Conservation (phyloP, 2,113 vertebrate species). For the Chlamydotis undulata region DNA sequence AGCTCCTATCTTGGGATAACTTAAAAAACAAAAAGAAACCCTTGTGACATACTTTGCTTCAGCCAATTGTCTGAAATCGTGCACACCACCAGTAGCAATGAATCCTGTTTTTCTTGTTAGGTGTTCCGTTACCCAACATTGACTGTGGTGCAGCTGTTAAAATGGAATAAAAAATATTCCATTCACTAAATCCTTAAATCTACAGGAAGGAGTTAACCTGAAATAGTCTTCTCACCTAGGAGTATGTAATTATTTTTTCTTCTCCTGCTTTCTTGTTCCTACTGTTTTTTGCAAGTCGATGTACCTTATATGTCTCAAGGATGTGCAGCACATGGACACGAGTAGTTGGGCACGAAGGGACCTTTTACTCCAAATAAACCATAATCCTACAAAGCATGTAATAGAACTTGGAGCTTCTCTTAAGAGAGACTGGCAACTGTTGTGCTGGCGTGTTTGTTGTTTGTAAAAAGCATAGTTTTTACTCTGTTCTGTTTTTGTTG, state of each 20-base stretch:
- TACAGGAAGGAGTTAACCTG: neutral
- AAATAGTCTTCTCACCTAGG: neutral
- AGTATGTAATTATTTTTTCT: neutral
- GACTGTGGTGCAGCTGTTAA: neutral
- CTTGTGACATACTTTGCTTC: neutral
- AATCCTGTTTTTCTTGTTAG: neutral
- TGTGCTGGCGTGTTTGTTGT: neutral
- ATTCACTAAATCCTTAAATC: neutral
- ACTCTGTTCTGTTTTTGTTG: neutral
- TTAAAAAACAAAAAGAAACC: neutral
- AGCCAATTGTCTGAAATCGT: neutral
- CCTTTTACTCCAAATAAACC: neutral
- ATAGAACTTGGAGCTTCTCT: neutral
- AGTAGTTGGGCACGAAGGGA: neutral
- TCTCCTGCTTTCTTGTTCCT: neutral
- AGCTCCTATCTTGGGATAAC: neutral
- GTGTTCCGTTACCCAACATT: neutral
- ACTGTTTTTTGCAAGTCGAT: neutral
- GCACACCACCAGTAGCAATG: neutral
- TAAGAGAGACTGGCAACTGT: neutral
- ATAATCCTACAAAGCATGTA: fast-evolving
- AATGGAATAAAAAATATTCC: neutral
- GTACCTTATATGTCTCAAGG: neutral
- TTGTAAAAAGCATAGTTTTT: neutral
- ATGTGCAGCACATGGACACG: neutral